Conservation (phyloP, 2,888 invertebrate genomes). For the Neuroscelio doddi region DNA sequence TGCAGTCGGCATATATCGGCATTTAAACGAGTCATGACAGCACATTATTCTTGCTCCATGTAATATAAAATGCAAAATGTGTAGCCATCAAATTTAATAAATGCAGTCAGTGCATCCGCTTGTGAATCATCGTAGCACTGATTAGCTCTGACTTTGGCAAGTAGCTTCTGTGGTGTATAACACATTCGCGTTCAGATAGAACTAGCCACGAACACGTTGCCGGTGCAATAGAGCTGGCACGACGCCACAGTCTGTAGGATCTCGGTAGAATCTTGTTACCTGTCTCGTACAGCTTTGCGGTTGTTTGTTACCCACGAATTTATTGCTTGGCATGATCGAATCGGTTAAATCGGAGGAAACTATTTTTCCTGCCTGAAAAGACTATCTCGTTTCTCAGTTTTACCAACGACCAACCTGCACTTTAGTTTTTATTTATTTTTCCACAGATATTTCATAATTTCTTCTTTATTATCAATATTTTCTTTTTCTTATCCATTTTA, state of each 20-base stretch:
- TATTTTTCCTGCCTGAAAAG: slow-evolving; percentile 36
- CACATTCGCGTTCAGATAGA: slow-evolving; percentile 38
- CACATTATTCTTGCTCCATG: too few species aligned
- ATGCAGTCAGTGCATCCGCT: slow-evolving; percentile 25
- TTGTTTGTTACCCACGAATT: slow-evolving; percentile 51
- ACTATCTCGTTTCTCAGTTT: slow-evolving; percentile 22
- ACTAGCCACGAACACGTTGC: slow-evolving; percentile 46
- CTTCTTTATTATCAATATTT: too few species aligned
- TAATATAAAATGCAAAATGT: slow-evolving; percentile 24
- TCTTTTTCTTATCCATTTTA: too few species aligned
- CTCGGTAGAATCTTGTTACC: slow-evolving; percentile 59
- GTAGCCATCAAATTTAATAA: slow-evolving; percentile 42
- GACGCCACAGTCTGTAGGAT: slow-evolving; percentile 49
- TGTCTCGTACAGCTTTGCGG: slow-evolving; percentile 53
- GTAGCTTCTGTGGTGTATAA: slow-evolving; percentile 43
- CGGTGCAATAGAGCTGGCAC: slow-evolving; percentile 47
- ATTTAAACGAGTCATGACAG: too few species aligned
- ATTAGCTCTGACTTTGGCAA: slow-evolving; percentile 46
- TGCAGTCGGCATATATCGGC: too few species aligned
- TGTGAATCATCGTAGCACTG: slow-evolving; percentile 42
- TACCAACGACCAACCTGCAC: slow-evolving; percentile 5
- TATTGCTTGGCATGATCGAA: slow-evolving; percentile 47
- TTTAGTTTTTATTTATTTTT: too few species aligned
- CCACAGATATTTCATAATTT: too few species aligned
- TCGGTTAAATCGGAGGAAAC: slow-evolving; percentile 40